Evolutionary conservation across 92 coral and sea anemone genomes (phyloP), one percentile per base, ranked within the genome.

Genomic region (Parazoanthus swiftii): DNA sequence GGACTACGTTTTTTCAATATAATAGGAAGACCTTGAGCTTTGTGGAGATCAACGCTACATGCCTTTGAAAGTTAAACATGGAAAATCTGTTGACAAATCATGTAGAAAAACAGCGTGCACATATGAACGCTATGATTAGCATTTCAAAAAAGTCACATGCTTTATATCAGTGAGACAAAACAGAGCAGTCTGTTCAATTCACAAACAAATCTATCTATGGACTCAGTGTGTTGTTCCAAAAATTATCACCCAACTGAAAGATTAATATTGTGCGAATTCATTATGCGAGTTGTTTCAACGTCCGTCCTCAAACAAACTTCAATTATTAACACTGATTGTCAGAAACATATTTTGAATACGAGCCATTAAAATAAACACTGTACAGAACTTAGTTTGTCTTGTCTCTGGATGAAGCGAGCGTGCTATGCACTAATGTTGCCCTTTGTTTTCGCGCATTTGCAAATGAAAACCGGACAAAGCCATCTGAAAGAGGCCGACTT

Each of bases 361-460:
- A 15, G 21, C 75, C 67, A 43, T 44, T 84, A 70, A 84, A 46
- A 51, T 84, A 84, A 84, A 84, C 78, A 81, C 26, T 74, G 77
- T 63, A 37, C 88, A 91, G 76, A 51, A 33, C 36, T 74, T 75
- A 11, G 88, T 72, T 66, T 86, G 88, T 38, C 88, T 81, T 37
- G 90, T 44, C 82, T 35, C 9, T 16, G 56, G 77, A 44, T 21
- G 77, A 63, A 65, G 71, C 26, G 66, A 79, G 83, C 18, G 39
- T 88, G 86, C 86, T 58, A 65, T 79, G 77, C 74, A 89, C 85
- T 88, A 89, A 89, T 89, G 89, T 85, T 89, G 43, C 54, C 75
- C 89, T 79, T 91, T 91, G 93, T 91, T 81, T 76, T 89, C 66
- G 38, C 82, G 23, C 89, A 89, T 91, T 85, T 80, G 51, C 92